phyloP scores from a whole-genome alignment of 2,113 vertebrate species.

The Tupaia chinensis region DNA sequence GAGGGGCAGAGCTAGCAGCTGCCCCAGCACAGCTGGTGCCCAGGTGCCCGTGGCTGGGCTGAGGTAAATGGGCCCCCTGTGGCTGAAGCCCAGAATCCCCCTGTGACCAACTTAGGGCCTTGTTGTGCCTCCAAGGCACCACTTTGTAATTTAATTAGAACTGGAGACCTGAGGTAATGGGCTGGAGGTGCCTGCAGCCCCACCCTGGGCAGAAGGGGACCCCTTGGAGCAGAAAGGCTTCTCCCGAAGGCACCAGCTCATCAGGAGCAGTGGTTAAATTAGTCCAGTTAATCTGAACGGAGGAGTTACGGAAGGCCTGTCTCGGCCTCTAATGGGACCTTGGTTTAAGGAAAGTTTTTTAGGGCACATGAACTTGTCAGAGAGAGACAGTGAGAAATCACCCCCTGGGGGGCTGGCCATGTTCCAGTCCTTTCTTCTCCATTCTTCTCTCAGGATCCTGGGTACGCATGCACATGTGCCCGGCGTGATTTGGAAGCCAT shows the following conservation, averaged over 20 bases:
- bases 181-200: neutral
- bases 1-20: conserved; percentile 58
- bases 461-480: too few species aligned
- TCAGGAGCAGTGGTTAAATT: conserved; percentile 35
- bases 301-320: neutral
- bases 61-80: conserved; percentile 62
- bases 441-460: too few species aligned
- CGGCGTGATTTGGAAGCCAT: too few species aligned
- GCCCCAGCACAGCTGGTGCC: neutral
- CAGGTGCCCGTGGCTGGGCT: neutral
- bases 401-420: too few species aligned
- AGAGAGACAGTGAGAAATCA: too few species aligned
- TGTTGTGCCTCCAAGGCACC: neutral
- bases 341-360: neutral
- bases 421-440: too few species aligned
- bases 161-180: conserved; percentile 55
- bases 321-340: neutral
- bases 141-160: conserved; percentile 77
- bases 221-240: neutral
- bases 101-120: conserved; percentile 52
- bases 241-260: neutral
- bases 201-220: neutral
- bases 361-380: too few species aligned
- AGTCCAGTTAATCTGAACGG: conserved; percentile 13
- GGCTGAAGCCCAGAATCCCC: conserved; percentile 52